Conservation (phyloP, 2,888 invertebrate species). For the Chymomyza procnemis region DNA sequence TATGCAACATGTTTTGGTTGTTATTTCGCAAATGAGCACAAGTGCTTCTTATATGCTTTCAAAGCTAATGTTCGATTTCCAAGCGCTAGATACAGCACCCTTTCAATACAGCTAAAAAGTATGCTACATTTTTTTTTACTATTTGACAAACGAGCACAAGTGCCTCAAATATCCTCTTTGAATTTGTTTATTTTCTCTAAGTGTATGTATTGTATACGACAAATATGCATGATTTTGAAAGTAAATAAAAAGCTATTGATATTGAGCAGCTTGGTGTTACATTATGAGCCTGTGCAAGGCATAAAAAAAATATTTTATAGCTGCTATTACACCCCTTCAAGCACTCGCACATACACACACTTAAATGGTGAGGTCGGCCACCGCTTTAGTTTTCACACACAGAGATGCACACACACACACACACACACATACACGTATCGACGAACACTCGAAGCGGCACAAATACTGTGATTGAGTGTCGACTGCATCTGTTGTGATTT, state of each 20-base stretch:
- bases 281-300: constrained; percentile 43
- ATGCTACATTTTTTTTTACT: too few relatives aligned
- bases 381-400: constrained; percentile 41
- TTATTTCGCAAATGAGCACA: too few relatives aligned
- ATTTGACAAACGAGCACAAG: too few relatives aligned
- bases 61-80: too few relatives aligned
- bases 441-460: constrained; percentile 46
- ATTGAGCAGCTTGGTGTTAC: constrained; percentile 51
- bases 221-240: constrained; percentile 35
- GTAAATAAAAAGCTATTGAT: constrained; percentile 62
- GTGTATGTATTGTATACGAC: not conserved
- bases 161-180: too few relatives aligned
- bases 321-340: constrained; percentile 45
- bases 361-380: constrained; percentile 35
- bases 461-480: constrained; percentile 60
- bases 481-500: constrained; percentile 68
- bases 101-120: too few relatives aligned
- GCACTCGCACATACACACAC: constrained; percentile 8
- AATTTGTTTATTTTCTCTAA: not conserved
- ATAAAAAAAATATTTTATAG: constrained; percentile 32
- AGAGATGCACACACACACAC: not conserved
- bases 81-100: too few relatives aligned
- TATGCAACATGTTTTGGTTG: too few relatives aligned
- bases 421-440: not conserved
- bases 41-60: too few relatives aligned